Conservation (phyloP, 2,888 invertebrate species). For the Rhingia campestris region DNA sequence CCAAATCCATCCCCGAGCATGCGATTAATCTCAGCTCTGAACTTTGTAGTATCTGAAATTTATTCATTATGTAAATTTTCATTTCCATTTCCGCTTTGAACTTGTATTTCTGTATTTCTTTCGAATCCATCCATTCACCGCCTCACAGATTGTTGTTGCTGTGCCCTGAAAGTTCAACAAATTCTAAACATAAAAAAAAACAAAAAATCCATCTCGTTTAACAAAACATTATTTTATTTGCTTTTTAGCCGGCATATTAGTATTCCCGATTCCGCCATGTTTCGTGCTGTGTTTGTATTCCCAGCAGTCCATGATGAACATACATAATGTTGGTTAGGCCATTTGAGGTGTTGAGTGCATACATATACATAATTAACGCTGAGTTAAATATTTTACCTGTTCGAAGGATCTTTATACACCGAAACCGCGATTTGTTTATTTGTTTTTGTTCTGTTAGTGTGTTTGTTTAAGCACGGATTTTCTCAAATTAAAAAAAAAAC, state of each 20-base stretch:
- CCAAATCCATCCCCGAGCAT: constrained; percentile 25
- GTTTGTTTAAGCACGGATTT: constrained; percentile 18
- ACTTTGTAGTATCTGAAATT: constrained; percentile 4
- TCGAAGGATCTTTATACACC: constrained; percentile 4
- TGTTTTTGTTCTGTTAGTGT: constrained; percentile 11
- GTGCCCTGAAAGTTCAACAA: constrained; percentile 37
- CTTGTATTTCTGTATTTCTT: constrained; percentile 25
- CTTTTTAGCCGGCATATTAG: constrained; percentile 44
- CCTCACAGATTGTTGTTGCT: background rate
- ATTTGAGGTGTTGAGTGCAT: constrained; percentile 46
- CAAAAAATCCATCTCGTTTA: background rate
- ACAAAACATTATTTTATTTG: constrained; percentile 11
- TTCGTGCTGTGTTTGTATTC: constrained; percentile 28
- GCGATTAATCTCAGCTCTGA: constrained; percentile 42
- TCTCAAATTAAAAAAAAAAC: constrained; percentile 16
- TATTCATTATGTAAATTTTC: constrained; percentile 54
- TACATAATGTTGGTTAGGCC: constrained; percentile 41
- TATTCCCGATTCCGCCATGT: background rate
- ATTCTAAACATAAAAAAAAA: constrained; percentile 32
- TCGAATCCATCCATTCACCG: constrained; percentile 43
- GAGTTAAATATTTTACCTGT: constrained; percentile 36
- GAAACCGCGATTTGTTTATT: constrained; percentile 8
- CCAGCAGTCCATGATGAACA: constrained; percentile 24
- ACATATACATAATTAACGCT: constrained; percentile 9
- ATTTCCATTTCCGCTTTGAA: constrained; percentile 59